These are phyloP conservation scores for Acipenser ruthenus DNA, from an alignment of 2,797 vertebrate genomes.

Conservation along the genomic window DNA sequence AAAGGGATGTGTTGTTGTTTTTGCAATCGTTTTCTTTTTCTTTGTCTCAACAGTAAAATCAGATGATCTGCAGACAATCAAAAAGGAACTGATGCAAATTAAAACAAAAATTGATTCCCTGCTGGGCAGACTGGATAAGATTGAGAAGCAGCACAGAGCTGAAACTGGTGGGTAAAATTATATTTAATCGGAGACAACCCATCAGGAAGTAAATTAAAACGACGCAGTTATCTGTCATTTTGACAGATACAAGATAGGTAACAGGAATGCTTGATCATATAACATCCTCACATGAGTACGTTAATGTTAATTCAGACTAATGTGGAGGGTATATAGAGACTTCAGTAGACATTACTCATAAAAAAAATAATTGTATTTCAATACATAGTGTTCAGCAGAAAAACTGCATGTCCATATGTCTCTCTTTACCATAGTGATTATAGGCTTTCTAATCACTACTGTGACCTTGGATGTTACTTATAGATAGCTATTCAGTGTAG, in stretches of 20 bases:
- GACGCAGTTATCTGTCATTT: conserved; percentile 41
- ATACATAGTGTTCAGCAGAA: too few relatives aligned
- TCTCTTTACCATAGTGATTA: too few relatives aligned
- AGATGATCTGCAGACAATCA: conserved; percentile 94
- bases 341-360: conserved; percentile 2
- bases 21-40: conserved; percentile 15
- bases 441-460: too few relatives aligned
- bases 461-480: too few relatives aligned
- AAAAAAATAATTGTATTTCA: too few relatives aligned
- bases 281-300: conserved; percentile 34
- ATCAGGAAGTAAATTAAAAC: conserved; percentile 40
- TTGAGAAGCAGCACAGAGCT: conserved; percentile 92
- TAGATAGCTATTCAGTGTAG: too few relatives aligned
- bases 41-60: conserved; percentile 79
- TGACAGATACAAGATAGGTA: conserved; percentile 49
- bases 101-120: conserved; percentile 98
- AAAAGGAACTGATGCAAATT: conserved; percentile 96
- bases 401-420: too few relatives aligned
- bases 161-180: conserved; percentile 74
- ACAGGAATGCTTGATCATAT: conserved; percentile 39
- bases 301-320: conserved; percentile 28
- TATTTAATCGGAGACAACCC: not conserved
- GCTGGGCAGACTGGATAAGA: conserved; percentile 94
- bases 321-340: conserved; percentile 31
- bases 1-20: too few relatives aligned